These are phyloP conservation scores for Meteorus cinctellus DNA, from an alignment of 2,888 invertebrate species.

Conservation along the genomic window DNA sequence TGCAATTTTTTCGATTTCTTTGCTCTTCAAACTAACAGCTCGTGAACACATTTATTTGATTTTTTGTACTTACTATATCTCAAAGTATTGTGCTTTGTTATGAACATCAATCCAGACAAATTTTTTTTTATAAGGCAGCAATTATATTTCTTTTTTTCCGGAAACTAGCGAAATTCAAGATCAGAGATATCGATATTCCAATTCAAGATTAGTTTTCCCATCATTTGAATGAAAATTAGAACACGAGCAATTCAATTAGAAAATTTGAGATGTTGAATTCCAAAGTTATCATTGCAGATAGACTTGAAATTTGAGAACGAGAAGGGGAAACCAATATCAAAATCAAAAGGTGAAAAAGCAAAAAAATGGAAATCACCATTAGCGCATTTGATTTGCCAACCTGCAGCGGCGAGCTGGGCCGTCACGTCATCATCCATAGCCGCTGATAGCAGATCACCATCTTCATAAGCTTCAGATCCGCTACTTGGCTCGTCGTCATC, in stretches of 20 bases:
- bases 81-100: constrained; percentile 13
- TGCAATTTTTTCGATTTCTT: constrained; percentile 19
- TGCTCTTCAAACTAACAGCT: background rate
- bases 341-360: constrained; percentile 43
- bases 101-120: background rate
- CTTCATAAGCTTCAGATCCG: constrained; percentile 85
- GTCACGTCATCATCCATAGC: constrained; percentile 96
- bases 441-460: constrained; percentile 87
- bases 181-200: background rate
- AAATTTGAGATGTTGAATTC: background rate
- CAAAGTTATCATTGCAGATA: constrained; percentile 7
- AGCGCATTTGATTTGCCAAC: constrained; percentile 77
- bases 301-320: constrained; percentile 46
- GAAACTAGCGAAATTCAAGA: background rate
- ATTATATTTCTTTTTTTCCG: background rate
- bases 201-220: background rate
- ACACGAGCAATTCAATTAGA: background rate
- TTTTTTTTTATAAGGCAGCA: background rate
- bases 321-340: constrained; percentile 51
- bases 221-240: background rate
- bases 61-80: constrained; percentile 17
- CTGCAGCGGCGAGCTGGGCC: constrained; percentile 96
- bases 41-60: constrained; percentile 5
- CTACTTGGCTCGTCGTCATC: constrained; percentile 89
- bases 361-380: constrained; percentile 74